Conservation (phyloP, 1,140 invertebrate genomes). For the Parasteatoda tepidariorum region DNA sequence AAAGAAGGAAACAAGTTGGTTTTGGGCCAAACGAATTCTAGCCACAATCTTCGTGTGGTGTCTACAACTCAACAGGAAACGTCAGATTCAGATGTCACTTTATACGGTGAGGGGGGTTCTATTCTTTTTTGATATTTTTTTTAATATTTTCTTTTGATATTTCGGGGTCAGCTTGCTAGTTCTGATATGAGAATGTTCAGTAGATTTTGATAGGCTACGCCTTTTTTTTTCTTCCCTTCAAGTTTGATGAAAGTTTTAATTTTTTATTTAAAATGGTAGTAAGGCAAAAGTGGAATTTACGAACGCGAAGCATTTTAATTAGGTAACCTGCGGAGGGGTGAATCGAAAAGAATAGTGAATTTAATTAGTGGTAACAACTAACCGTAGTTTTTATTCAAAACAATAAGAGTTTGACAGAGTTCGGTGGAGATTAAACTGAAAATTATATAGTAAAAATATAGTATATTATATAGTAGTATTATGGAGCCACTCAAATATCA, state of each 20-base stretch:
- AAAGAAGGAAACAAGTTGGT: neutral
- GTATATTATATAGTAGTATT: too few species aligned
- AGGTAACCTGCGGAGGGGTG: too few species aligned
- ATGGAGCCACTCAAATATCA: too few species aligned
- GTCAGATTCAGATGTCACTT: slow-evolving; percentile 40
- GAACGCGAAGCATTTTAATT: too few species aligned
- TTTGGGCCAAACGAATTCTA: neutral
- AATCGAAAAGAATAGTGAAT: too few species aligned
- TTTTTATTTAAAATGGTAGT: neutral
- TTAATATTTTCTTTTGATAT: neutral
- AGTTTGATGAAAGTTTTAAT: neutral
- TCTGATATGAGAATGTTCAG: slow-evolving; percentile 8
- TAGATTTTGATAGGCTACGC: neutral
- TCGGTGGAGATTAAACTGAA: too few species aligned
- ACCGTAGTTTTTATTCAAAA: too few species aligned
- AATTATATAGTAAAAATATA: too few species aligned
- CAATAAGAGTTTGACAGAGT: too few species aligned
- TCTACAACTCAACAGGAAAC: slow-evolving; percentile 28
- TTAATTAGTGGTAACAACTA: too few species aligned
- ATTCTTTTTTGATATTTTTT: neutral
- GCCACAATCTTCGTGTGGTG: neutral
- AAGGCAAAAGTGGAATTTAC: too few species aligned
- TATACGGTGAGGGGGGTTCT: neutral
- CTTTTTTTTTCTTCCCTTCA: neutral
- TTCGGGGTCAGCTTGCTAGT: slow-evolving; percentile 12